A percentile compares a stretch with the other conserved stretches of the same genome.
Conservation (phyloP, 2,888 invertebrate genomes). For the Drosophila falleni region DNA sequence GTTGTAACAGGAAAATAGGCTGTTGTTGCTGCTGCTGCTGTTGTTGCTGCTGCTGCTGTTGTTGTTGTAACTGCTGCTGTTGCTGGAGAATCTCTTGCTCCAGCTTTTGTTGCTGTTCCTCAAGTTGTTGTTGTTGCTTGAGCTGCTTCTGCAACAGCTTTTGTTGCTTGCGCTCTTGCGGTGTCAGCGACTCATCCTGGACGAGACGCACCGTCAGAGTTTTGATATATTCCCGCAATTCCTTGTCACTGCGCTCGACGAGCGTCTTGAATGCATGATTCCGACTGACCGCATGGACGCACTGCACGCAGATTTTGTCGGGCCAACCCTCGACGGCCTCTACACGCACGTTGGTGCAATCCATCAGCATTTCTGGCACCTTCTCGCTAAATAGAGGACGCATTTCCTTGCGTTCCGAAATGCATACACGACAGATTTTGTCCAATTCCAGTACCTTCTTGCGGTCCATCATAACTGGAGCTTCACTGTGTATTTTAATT, state of each 20-base stretch:
- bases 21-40: conserved; percentile 12
- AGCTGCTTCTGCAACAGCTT: conserved; percentile 56
- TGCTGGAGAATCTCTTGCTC: conserved; percentile 54
- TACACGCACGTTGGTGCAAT: conserved; percentile 88
- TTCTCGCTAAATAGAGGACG: conserved; percentile 88
- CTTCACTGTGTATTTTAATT: conserved; percentile 1
- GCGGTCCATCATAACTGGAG: conserved; percentile 78
- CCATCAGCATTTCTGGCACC: conserved; percentile 89
- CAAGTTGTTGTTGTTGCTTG: conserved; percentile 62
- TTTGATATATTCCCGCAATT: conserved; percentile 86
- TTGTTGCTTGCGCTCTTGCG: conserved; percentile 61
- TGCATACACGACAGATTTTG: conserved; percentile 89
- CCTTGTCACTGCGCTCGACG: conserved; percentile 87
- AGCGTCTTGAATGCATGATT: conserved; percentile 88
- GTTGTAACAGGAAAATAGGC: conserved; percentile 19
- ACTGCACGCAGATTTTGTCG: conserved; percentile 88
- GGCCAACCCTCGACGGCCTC: conserved; percentile 88
- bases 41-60: conserved; percentile 11
- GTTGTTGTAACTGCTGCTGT: conserved; percentile 50
- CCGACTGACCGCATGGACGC: conserved; percentile 89
- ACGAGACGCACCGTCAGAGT: conserved; percentile 84
- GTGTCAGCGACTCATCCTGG: conserved; percentile 75
- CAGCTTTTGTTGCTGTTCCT: conserved; percentile 59
- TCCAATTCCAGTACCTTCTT: conserved; percentile 86
- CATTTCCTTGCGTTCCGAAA: conserved; percentile 89